phyloP scores from a whole-genome alignment of 2,888 invertebrate genomes.

The Phania funesta region DNA sequence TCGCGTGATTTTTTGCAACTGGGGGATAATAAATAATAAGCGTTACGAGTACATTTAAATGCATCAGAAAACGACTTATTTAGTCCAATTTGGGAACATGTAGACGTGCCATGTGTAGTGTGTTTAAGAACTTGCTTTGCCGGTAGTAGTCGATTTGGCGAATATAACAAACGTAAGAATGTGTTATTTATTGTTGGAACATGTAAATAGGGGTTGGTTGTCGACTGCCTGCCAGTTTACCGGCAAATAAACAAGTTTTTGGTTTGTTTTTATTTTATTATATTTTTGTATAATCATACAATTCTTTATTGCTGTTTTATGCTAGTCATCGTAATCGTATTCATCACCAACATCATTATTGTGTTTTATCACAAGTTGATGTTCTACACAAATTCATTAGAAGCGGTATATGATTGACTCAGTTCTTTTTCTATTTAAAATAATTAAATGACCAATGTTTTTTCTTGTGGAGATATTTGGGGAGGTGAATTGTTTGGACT shows the following conservation, averaged over 20 bases:
- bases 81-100: too few relatives aligned
- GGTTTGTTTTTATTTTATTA: constrained; percentile 6
- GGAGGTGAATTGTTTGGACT: constrained; percentile 32
- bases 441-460: constrained; percentile 44
- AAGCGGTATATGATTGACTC: constrained; percentile 55
- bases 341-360: constrained; percentile 43
- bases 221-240: constrained; percentile 33
- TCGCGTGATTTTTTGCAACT: too few relatives aligned
- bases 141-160: background rate
- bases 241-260: constrained; percentile 58
- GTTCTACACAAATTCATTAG: constrained; percentile 1
- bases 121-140: background rate
- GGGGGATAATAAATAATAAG: too few relatives aligned
- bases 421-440: constrained; percentile 54
- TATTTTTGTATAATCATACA: constrained; percentile 34
- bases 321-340: constrained; percentile 32
- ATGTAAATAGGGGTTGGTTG: constrained; percentile 26
- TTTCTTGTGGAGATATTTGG: constrained; percentile 12
- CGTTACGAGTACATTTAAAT: too few relatives aligned
- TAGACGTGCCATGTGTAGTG: background rate
- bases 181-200: background rate
- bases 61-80: too few relatives aligned
- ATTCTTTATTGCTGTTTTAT: constrained; percentile 15
- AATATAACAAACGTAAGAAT: background rate
- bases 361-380: constrained; percentile 37